A percentile compares a stretch with the other conserved stretches of the same genome.
phyloP scores from a whole-genome alignment of 2,888 invertebrate species.

The Thysanoteuthis rhombus region DNA sequence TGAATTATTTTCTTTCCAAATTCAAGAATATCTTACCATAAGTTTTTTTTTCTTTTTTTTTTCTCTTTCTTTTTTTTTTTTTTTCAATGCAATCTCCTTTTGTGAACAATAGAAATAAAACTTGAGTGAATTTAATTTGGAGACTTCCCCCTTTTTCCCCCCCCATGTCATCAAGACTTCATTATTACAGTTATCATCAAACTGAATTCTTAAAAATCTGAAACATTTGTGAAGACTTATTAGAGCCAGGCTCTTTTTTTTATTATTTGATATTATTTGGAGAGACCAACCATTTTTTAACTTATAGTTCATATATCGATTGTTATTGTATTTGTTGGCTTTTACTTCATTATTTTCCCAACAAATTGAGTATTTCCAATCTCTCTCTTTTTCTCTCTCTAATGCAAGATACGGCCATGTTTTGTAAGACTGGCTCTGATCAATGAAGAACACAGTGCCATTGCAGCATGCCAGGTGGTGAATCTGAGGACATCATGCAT shows the following conservation, averaged over 20 bases:
- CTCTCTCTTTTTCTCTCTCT: slow-evolving; percentile 24
- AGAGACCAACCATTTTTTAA: background rate
- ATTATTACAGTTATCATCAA: background rate
- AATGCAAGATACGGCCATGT: slow-evolving; percentile 32
- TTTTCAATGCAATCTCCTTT: background rate
- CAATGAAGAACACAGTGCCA: slow-evolving; percentile 28
- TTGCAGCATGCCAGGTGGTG: slow-evolving; percentile 32
- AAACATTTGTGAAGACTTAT: slow-evolving; percentile 25
- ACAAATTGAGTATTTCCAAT: background rate
- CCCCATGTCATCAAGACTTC: background rate
- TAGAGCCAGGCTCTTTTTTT: background rate
- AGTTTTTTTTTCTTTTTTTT: background rate
- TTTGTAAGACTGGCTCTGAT: slow-evolving; percentile 31
- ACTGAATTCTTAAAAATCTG: slow-evolving; percentile 25
- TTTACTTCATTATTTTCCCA: slow-evolving; percentile 24
- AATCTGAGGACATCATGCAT: slow-evolving; percentile 30
- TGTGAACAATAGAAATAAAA: background rate
- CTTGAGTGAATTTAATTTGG: background rate
- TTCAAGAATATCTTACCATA: slow-evolving; percentile 12
- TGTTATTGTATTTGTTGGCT: slow-evolving; percentile 12
- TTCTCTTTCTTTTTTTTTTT: background rate
- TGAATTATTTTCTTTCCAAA: slow-evolving; percentile 12
- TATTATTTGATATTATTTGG: background rate
- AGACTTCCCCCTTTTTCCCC: background rate
- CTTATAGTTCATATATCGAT: background rate